These are phyloP conservation scores for Danio kyathit DNA, from an alignment of 2,797 vertebrate species.

Conservation along the genomic window DNA sequence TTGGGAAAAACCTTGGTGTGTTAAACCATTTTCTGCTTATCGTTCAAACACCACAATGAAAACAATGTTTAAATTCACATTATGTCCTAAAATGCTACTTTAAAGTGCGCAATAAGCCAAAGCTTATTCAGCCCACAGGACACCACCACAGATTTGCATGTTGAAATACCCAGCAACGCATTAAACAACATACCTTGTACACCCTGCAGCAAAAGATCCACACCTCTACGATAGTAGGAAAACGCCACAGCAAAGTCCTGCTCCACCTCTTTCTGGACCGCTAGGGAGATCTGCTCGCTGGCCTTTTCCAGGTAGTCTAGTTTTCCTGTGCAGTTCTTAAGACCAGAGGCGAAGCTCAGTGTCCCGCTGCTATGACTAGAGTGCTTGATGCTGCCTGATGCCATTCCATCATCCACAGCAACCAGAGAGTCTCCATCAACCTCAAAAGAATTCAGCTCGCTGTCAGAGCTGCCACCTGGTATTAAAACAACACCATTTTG, in stretches of 20 bases:
- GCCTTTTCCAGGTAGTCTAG: conserved; percentile 92
- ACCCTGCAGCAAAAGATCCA: conserved; percentile 62
- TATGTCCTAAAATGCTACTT: neutral
- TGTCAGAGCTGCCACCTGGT: conserved; percentile 90
- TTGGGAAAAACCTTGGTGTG: neutral
- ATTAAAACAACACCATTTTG: too few relatives aligned
- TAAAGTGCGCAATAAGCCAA: neutral
- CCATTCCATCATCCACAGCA: conserved; percentile 96
- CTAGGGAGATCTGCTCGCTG: conserved; percentile 89
- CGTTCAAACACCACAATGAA: neutral
- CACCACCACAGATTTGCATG: neutral
- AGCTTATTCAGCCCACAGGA: neutral
- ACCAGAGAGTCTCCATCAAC: conserved; percentile 90
- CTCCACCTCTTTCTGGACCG: conserved; percentile 91
- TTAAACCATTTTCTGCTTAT: neutral
- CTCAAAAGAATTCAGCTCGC: conserved; percentile 88
- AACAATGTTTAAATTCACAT: neutral
- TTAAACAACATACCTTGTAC: conserved; percentile 56
- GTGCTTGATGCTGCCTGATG: conserved; percentile 88
- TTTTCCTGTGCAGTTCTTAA: conserved; percentile 81
- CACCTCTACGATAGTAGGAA: conserved; percentile 80
- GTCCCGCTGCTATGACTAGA: conserved; percentile 78
- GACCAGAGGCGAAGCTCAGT: conserved; percentile 80
- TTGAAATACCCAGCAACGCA: neutral
- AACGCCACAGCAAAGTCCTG: conserved; percentile 91